A percentile compares a stretch with the other conserved stretches of the same genome.
These are phyloP conservation scores for Sigmodon hispidus DNA, from an alignment of 2,113 vertebrate genomes.

Conservation along the genomic window DNA sequence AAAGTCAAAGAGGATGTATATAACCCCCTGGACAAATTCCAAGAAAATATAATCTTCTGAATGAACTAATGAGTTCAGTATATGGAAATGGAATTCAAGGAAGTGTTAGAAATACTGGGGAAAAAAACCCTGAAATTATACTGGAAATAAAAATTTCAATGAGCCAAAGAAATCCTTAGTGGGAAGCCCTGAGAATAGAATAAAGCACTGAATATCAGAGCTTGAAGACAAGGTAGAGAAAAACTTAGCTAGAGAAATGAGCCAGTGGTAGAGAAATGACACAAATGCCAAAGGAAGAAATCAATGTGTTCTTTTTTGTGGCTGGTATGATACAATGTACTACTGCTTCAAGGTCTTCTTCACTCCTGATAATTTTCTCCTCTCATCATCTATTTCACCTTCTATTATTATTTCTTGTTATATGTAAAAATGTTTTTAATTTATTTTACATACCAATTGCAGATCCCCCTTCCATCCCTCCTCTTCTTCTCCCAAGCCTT, in stretches of 20 bases:
- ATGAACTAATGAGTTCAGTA: neutral
- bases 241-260: neutral
- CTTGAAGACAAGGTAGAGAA: neutral
- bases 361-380: neutral
- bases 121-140: neutral
- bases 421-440: too few relatives aligned
- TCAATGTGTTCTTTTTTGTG: neutral
- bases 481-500: too few relatives aligned
- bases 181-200: neutral
- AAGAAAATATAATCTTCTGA: neutral
- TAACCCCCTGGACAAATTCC: neutral
- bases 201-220: neutral
- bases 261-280: neutral
- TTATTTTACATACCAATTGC: too few relatives aligned
- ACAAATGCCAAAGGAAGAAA: neutral
- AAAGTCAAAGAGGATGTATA: neutral
- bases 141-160: neutral
- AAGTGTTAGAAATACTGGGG: neutral
- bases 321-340: neutral
- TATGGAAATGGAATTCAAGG: neutral
- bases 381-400: neutral
- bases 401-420: neutral
- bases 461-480: too few relatives aligned
- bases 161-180: neutral
- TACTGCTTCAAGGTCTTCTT: too few relatives aligned